Evolutionary conservation across 2,113 vertebrate genomes (phyloP).

Genomic region (Pachycephala philippinensis): DNA sequence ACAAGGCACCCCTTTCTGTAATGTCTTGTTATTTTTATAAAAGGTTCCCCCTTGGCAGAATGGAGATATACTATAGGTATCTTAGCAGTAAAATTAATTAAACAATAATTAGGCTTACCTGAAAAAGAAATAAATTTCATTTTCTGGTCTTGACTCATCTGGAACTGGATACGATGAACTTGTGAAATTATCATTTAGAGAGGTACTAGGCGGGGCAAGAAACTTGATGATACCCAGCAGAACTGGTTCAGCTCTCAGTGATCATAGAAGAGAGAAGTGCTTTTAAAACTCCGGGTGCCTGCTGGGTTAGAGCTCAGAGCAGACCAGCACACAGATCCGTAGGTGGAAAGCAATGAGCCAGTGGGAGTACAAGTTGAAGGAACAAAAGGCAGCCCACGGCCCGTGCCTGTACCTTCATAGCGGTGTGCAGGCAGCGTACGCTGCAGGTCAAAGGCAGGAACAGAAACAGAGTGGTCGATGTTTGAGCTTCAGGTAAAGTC

Average conservation of each 20-base stretch:
- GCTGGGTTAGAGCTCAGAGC: neutral
- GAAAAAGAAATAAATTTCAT: neutral
- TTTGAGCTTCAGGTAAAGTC: neutral
- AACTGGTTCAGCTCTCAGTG: neutral
- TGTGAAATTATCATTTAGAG: neutral
- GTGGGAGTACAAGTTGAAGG: neutral
- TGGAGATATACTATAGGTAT: neutral
- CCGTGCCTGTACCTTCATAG: fast-evolving
- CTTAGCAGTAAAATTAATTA: neutral
- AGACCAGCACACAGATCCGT: fast-evolving
- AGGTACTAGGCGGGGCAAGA: neutral
- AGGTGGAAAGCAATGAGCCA: neutral
- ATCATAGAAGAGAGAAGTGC: neutral
- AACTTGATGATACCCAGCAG: neutral
- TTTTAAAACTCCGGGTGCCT: neutral
- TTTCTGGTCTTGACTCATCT: neutral
- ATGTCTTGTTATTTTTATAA: neutral
- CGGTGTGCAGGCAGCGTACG: fast-evolving
- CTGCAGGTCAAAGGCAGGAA: neutral
- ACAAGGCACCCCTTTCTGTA: neutral
- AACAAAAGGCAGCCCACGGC: neutral
- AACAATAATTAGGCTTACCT: neutral
- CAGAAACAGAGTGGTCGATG: fast-evolving
- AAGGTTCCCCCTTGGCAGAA: neutral
- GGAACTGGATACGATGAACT: neutral